Evolutionary conservation across 1,140 invertebrate genomes (phyloP).

Genomic region (Sitobion miscanthi): DNA sequence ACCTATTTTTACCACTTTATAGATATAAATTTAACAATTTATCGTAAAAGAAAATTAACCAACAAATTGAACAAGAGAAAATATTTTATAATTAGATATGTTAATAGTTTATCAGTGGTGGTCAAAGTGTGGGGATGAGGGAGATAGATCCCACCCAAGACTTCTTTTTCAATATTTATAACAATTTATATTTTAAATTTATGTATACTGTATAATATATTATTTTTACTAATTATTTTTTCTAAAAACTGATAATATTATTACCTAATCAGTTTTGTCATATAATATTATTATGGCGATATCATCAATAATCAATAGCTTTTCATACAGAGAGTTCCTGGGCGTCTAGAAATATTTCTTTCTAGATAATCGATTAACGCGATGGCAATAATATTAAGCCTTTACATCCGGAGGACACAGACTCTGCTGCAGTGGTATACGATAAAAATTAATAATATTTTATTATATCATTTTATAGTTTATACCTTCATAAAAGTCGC

Average conservation of each 20-base stretch:
- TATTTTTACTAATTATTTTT: too few species aligned
- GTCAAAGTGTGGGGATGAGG: too few species aligned
- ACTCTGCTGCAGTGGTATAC: background rate
- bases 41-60: background rate
- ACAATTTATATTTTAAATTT: too few species aligned
- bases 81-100: background rate
- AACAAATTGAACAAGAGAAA: background rate
- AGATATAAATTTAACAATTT: too few species aligned
- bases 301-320: background rate
- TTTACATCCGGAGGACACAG: background rate
- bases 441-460: background rate
- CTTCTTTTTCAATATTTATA: too few species aligned
- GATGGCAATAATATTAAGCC: background rate
- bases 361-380: background rate
- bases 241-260: background rate
- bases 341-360: background rate
- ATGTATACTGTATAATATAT: too few species aligned
- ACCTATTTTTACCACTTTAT: too few species aligned
- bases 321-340: background rate
- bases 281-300: background rate
- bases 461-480: background rate
- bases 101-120: background rate
- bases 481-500: slow-evolving; percentile 96
- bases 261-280: background rate
- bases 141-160: too few species aligned